Evolutionary conservation across 1,140 invertebrate genomes (phyloP).

Genomic region (Latrodectus geometricus): DNA sequence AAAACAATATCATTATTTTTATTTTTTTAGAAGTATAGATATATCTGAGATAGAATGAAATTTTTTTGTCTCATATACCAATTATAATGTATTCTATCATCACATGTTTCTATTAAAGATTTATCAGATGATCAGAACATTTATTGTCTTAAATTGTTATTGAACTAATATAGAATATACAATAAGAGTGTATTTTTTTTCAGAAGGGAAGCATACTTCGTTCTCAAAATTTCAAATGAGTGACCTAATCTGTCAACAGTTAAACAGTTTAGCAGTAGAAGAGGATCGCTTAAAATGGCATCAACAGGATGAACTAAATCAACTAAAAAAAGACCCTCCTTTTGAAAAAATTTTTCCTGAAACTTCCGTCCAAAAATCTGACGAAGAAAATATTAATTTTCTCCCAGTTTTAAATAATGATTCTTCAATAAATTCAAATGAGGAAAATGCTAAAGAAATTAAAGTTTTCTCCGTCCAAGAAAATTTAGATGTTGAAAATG

Average conservation of each 20-base stretch:
- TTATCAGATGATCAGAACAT: background rate
- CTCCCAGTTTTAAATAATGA: background rate
- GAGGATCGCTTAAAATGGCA: constrained; percentile 18
- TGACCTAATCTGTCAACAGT: constrained; percentile 25
- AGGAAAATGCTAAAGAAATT: background rate
- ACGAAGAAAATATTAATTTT: background rate
- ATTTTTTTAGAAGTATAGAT: no score
- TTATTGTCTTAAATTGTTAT: background rate
- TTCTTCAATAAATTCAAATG: background rate
- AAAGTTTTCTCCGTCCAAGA: background rate
- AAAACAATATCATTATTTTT: background rate
- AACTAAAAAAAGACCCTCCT: background rate
- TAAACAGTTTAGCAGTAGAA: constrained; percentile 29
- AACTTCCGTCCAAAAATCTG: background rate
- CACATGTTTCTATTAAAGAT: background rate
- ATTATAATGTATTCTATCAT: background rate
- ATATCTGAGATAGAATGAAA: background rate
- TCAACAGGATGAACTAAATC: background rate
- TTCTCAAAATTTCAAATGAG: constrained; percentile 16
- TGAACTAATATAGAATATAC: background rate
- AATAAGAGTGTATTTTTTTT: background rate
- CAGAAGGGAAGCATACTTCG: constrained; percentile 32
- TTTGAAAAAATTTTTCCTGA: background rate
- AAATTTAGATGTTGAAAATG: background rate
- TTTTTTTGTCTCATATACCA: background rate